Percentiles rank a stretch among this genome's conserved stretches.
Evolutionary conservation across 2,797 vertebrate species (phyloP).

Genomic region (Steatocranus sp.): DNA sequence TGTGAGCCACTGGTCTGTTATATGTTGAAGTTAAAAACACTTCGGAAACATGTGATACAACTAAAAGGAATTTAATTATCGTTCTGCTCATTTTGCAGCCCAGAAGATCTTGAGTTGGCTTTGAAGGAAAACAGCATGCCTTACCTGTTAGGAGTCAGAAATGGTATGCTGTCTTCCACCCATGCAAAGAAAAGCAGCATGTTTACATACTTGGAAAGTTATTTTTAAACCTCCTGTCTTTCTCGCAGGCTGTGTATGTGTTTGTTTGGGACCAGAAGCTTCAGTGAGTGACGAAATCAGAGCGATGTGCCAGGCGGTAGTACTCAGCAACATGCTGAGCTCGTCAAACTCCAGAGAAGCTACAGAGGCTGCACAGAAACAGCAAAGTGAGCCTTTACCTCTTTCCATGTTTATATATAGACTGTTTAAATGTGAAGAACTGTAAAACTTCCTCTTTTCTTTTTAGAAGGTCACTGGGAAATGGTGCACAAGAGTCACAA

Average conservation of each 20-base stretch:
- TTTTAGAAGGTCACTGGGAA: conserved; percentile 58
- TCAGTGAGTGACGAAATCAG: conserved; percentile 68
- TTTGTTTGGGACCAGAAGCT: conserved; percentile 68
- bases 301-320: conserved; percentile 70
- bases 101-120: conserved; percentile 65
- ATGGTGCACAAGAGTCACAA: conserved; percentile 68
- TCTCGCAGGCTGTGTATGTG: conserved; percentile 57
- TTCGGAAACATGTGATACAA: background rate
- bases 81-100: conserved; percentile 37
- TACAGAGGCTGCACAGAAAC: background rate
- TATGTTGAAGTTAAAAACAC: accelerated
- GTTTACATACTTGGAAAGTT: background rate
- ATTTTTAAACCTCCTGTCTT: background rate
- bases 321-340: conserved; percentile 47
- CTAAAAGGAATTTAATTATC: background rate
- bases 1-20: background rate
- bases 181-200: background rate
- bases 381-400: conserved; percentile 46
- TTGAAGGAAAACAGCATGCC: conserved; percentile 58
- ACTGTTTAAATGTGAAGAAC: background rate
- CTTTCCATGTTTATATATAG: background rate
- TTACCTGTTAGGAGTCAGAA: conserved; percentile 67
- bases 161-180: conserved; percentile 49
- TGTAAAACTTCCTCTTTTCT: background rate
- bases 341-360: background rate